These are phyloP conservation scores for Bradypodion ventrale DNA, from an alignment of 2,797 vertebrate genomes.

Conservation along the genomic window DNA sequence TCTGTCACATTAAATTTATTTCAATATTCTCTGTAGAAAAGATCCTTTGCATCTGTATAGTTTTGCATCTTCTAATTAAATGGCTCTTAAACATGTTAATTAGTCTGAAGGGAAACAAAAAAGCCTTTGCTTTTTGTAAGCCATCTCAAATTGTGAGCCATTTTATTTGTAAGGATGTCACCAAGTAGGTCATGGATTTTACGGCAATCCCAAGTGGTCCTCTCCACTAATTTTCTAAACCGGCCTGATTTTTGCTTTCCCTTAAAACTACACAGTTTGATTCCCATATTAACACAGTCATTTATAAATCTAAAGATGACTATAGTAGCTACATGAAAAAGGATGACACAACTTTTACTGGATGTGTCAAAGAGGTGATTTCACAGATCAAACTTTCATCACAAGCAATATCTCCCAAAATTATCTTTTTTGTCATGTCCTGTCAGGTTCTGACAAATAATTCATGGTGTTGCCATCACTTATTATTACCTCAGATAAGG, in stretches of 20 bases:
- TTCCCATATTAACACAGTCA: too few relatives aligned
- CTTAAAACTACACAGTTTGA: too few relatives aligned
- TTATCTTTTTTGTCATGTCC: too few relatives aligned
- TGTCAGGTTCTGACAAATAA: too few relatives aligned
- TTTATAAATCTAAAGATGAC: neutral
- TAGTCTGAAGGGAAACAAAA: slow-evolving; percentile 65
- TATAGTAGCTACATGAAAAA: neutral
- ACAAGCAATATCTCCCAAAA: too few relatives aligned
- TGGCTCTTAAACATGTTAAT: slow-evolving; percentile 74
- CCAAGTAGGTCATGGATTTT: slow-evolving; percentile 26
- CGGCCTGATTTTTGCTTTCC: neutral
- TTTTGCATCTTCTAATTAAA: slow-evolving; percentile 73
- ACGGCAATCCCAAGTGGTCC: neutral
- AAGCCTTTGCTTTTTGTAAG: slow-evolving; percentile 57
- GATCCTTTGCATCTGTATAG: slow-evolving; percentile 69
- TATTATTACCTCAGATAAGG: too few relatives aligned
- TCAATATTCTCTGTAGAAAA: slow-evolving; percentile 67
- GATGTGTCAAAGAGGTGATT: too few relatives aligned
- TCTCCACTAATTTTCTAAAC: neutral
- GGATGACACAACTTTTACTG: too few relatives aligned
- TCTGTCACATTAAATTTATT: slow-evolving; percentile 64
- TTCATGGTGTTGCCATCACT: too few relatives aligned
- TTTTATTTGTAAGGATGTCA: too few relatives aligned
- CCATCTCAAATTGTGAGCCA: too few relatives aligned
- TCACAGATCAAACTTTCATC: too few relatives aligned